phyloP scores from a whole-genome alignment of 2,797 vertebrate genomes.

The Gadopsis bispinosus region DNA sequence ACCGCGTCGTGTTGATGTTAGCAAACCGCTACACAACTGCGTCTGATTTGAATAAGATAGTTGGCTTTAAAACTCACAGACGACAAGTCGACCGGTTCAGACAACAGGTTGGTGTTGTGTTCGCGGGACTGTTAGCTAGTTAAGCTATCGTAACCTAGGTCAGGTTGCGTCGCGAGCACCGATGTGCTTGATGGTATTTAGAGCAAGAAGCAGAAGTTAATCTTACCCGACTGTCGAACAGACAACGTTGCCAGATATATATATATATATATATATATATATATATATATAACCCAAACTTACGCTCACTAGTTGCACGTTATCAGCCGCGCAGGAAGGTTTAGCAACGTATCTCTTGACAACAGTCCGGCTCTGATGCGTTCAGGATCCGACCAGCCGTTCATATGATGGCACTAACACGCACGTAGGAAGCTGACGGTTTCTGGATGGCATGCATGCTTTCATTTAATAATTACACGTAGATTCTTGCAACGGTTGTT shows the following conservation, averaged over 20 bases:
- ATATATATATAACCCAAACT: not conserved
- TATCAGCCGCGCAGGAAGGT: not conserved
- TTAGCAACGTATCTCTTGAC: conserved; percentile 63
- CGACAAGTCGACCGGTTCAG: conserved; percentile 16
- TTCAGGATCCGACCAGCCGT: conserved; percentile 15
- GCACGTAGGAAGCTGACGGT: rapidly evolving
- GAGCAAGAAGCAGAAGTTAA: not conserved
- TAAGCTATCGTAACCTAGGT: not conserved
- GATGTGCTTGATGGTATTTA: not conserved
- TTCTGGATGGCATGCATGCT: not conserved
- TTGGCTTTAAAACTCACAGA: conserved; percentile 8
- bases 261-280: not conserved
- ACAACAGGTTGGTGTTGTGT: conserved; percentile 76
- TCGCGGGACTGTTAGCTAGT: conserved; percentile 38
- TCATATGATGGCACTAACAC: rapidly evolving
- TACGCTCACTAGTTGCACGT: conserved; percentile 15
- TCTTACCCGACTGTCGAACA: conserved; percentile 4
- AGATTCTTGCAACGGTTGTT: rapidly evolving
- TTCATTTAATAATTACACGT: not conserved
- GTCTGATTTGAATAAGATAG: not conserved
- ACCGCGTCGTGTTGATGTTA: not conserved
- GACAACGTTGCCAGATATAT: not conserved
- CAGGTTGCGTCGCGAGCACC: not conserved
- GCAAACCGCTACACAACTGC: rapidly evolving
- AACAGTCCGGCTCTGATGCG: conserved; percentile 50